Percentiles rank a stretch among this genome's conserved stretches.
These are phyloP conservation scores for Cyclophora punctaria DNA, from an alignment of 2,888 invertebrate species.

Conservation along the genomic window DNA sequence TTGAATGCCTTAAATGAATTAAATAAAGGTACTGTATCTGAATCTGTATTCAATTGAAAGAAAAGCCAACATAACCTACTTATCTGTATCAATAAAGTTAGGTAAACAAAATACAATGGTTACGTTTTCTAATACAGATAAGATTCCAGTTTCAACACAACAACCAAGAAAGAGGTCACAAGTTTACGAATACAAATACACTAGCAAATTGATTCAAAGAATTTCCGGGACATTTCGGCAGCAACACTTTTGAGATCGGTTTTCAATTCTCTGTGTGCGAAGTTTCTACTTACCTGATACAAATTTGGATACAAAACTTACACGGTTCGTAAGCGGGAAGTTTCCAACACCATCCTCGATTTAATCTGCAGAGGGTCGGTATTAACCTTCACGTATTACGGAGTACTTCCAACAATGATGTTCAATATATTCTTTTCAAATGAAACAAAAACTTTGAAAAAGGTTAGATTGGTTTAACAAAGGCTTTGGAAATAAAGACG, in stretches of 20 bases:
- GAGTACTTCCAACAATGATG: conserved; percentile 9
- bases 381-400: conserved; percentile 8
- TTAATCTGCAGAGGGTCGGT: conserved; percentile 16
- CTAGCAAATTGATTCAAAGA: conserved; percentile 6
- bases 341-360: conserved; percentile 18
- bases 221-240: conserved; percentile 2
- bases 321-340: conserved; percentile 19
- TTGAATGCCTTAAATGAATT: too few species aligned
- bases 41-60: too few species aligned
- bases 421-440: conserved; percentile 11
- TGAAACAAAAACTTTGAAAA: not conserved
- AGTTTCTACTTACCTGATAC: conserved; percentile 21
- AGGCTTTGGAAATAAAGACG: too few species aligned
- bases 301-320: conserved; percentile 19
- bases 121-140: not conserved
- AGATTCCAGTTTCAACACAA: not conserved
- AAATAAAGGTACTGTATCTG: too few species aligned
- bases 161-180: not conserved
- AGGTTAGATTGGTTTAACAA: too few species aligned
- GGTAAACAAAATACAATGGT: too few species aligned
- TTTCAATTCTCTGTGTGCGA: conserved; percentile 10
- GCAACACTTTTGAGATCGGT: conserved; percentile 9
- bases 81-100: too few species aligned
- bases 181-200: conserved; percentile 4
- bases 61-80: too few species aligned